phyloP scores from a whole-genome alignment of 2,888 invertebrate species.

The Exephanes ischioxanthus region DNA sequence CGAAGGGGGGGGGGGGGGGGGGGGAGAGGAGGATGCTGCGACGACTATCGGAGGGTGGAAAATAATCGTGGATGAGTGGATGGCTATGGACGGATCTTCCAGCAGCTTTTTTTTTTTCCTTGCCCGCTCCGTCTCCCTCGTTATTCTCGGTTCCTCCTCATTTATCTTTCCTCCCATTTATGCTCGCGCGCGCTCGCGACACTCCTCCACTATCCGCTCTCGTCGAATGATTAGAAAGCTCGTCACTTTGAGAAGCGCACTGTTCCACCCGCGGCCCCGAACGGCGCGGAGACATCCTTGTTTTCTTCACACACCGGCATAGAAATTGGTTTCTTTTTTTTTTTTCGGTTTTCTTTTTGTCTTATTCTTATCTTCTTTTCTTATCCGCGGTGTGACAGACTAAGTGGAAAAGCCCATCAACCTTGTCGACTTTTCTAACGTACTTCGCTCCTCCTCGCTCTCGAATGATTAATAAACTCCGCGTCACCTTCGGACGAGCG shows the following conservation, averaged over 20 bases:
- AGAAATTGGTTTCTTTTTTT: neutral
- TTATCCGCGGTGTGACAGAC: slow-evolving; percentile 25
- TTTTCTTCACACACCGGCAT: neutral
- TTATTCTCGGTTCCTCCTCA: slow-evolving; percentile 29
- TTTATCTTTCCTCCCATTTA: slow-evolving; percentile 25
- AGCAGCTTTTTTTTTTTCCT: slow-evolving; percentile 28
- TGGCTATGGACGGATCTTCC: slow-evolving; percentile 69
- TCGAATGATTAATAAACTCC: slow-evolving; percentile 52
- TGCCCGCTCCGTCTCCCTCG: slow-evolving; percentile 18
- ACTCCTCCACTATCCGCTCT: slow-evolving; percentile 35
- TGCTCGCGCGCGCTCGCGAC: slow-evolving; percentile 55
- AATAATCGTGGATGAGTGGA: slow-evolving; percentile 79
- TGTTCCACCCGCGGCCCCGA: slow-evolving; percentile 8
- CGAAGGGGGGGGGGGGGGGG: slow-evolving; percentile 39
- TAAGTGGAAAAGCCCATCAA: slow-evolving; percentile 49
- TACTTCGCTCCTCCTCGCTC: slow-evolving; percentile 23
- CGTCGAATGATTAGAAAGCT: slow-evolving; percentile 65
- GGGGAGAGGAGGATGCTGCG: slow-evolving; percentile 25
- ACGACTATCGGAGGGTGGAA: slow-evolving; percentile 72
- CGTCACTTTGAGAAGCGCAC: slow-evolving; percentile 64
- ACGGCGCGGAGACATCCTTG: neutral
- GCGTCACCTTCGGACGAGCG: slow-evolving; percentile 30
- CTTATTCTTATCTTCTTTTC: slow-evolving; percentile 46
- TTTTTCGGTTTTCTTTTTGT: neutral
- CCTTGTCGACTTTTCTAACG: slow-evolving; percentile 29